phyloP scores from a whole-genome alignment of 2,888 invertebrate genomes.

The Chrysolina americana region DNA sequence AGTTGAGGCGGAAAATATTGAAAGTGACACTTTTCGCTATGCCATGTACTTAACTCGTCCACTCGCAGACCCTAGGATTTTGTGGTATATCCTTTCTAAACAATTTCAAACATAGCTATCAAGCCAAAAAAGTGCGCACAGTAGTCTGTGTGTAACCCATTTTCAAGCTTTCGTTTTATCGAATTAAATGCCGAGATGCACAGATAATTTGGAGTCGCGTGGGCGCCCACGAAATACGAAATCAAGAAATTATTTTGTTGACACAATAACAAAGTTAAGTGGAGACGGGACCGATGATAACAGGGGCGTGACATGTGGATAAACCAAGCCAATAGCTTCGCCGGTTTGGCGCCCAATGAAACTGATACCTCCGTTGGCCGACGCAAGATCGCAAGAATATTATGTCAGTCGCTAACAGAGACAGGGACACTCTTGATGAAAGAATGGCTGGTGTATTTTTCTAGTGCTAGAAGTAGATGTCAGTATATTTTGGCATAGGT shows the following conservation, averaged over 20 bases:
- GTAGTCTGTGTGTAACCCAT: too few relatives aligned
- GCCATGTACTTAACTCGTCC: too few relatives aligned
- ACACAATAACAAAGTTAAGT: constrained; percentile 49
- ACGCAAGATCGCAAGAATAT: constrained; percentile 1
- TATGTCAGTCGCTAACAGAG: background rate
- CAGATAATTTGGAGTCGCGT: too few relatives aligned
- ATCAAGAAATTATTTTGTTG: background rate
- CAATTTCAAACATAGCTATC: too few relatives aligned
- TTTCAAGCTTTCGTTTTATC: too few relatives aligned
- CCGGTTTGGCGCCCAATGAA: constrained; percentile 67
- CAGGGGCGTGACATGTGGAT: constrained; percentile 63
- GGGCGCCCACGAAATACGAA: background rate
- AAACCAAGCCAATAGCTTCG: constrained; percentile 63
- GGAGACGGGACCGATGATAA: constrained; percentile 53
- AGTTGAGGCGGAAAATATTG: too few relatives aligned
- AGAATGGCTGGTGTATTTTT: background rate
- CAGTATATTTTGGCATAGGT: too few relatives aligned
- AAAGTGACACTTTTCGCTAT: too few relatives aligned
- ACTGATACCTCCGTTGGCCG: constrained; percentile 68
- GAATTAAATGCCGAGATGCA: too few relatives aligned
- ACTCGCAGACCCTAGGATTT: too few relatives aligned
- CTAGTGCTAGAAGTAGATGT: background rate
- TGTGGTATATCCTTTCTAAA: too few relatives aligned
- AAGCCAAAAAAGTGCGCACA: too few relatives aligned
- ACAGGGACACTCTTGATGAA: background rate